Base-by-base conservation (phyloP, 1,140 invertebrate species). In the Lepidurus arcticus region DNA sequence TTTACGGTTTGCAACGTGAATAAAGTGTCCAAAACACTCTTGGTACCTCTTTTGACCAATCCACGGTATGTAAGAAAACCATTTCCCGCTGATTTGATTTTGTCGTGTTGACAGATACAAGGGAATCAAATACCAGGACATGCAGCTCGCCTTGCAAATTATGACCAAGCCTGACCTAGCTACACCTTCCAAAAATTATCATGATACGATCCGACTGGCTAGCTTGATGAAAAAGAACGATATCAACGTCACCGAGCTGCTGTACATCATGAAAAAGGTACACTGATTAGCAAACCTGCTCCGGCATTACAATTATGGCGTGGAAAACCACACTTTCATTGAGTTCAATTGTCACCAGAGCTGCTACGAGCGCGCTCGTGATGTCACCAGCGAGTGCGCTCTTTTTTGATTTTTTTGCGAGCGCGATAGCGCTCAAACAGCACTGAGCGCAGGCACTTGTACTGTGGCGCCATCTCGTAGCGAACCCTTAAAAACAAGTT, bases 1-100 rank as follows among this genome's bases (percentile, higher is more conserved):
- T 87, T 92, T 0, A 91, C 90, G 0, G 85, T 92, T 65, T 92
- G 91, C 81, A 87, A 88, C 80, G 85, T 90, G 24, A 92, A 92
- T 83, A 85, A 87, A 79, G 83, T 90, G 9, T 88, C 87, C 78
- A 84, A 79, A 21, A 10, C 21, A 42, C 43, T 21, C 24, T 43
- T 76, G 10, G 24, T 42, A n/a, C 21, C 13, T 2, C 44, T 65
- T 9, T 21, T 65, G 16, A 11, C 53, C 53, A 65, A 65, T 65
- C 53, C 53, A 65, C 8, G 53, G 53, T 65, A 65, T n/a, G 6
- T 7, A 65, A 65, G n/a, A 13, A 4, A 65, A 9, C 16, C 8
- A 1, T n/a, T 34, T 34, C 2, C 3, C 34, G 34, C 34, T 34
- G 34, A 34, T 24, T 24, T 24, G 24, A 24, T 24, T 24, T 34